Evolutionary conservation across 2,113 vertebrate genomes (phyloP), one percentile per base, ranked within the genome.

Genomic region (Ictalurus furcatus): DNA sequence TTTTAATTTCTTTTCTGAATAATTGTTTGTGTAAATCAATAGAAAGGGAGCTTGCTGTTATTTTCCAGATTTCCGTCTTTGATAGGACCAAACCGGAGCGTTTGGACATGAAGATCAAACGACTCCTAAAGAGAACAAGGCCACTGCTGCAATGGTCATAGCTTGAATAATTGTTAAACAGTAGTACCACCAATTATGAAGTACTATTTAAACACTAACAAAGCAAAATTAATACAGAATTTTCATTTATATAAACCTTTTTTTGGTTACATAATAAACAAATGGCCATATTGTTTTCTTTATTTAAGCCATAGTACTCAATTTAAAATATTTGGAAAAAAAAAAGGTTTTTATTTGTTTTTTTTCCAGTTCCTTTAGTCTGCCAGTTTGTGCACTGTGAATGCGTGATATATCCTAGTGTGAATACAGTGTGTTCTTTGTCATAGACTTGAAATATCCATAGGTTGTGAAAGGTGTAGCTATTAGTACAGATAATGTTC

Each of bases 341-440:
- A 82, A 84, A 73, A 87, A 81, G n/a, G 86, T 81, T 87, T 37
- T 34, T 3, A n/a, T 67, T n/a, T 67, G 63, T 16, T 52, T 85
- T 56, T 71, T 52, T 11, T 12, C 19, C 8, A 16, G 1, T 85
- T 76, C 28, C 94, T 96, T 96, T 97, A 97, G 97, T 96, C 96
- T 97, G 96, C 96, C 96, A 97, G 97, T 96, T 98, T 97, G 97
- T 98, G 94, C 97, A 96, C 97, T 97, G 97, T 98, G 97, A 96
- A 97, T 97, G 97, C 95, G 97, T 97, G 97, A 97, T 78, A 92
- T 97, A 96, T 96, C 95, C 96, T 97, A 97, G 96, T 97, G 97
- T 98, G 97, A 97, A 93, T 92, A 94, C 93, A 95, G 96, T 90
- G 97, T 97, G 97, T 96, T 97, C 95, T 97, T 97, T 96, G 97